Conservation (phyloP, 2,888 invertebrate genomes). For the Lasius fuliginosus region DNA sequence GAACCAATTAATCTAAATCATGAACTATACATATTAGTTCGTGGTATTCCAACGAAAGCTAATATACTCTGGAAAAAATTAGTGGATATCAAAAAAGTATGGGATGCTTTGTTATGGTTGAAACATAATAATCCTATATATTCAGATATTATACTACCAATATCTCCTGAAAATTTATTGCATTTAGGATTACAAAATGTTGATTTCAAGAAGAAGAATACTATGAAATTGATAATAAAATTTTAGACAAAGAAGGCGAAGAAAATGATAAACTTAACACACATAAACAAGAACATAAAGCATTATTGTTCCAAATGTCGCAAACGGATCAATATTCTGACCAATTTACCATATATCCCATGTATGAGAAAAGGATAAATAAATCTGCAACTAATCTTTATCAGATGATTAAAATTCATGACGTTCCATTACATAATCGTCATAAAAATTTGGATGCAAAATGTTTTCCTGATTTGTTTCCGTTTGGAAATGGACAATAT, state of each 20-base stretch:
- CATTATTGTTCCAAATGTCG: neutral
- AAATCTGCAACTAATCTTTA: neutral
- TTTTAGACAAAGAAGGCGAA: neutral
- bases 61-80: neutral
- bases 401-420: neutral
- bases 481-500: neutral
- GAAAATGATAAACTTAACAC: neutral
- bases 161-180: neutral
- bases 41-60: neutral
- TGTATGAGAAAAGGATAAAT: neutral
- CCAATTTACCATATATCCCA: neutral
- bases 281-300: neutral
- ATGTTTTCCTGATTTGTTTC: neutral
- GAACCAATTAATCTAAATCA: neutral
- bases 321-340: neutral
- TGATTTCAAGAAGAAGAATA: neutral
- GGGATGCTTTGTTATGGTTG: neutral
- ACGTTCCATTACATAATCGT: conserved; percentile 12
- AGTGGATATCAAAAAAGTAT: conserved; percentile 7
- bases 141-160: neutral
- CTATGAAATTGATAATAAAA: neutral
- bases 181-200: neutral
- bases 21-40: neutral
- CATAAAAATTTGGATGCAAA: neutral
- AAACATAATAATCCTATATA: neutral